Percentiles rank a stretch among this genome's conserved stretches.
These are phyloP conservation scores for Bombycilla garrulus DNA, from an alignment of 2,113 vertebrate genomes.

Conservation along the genomic window DNA sequence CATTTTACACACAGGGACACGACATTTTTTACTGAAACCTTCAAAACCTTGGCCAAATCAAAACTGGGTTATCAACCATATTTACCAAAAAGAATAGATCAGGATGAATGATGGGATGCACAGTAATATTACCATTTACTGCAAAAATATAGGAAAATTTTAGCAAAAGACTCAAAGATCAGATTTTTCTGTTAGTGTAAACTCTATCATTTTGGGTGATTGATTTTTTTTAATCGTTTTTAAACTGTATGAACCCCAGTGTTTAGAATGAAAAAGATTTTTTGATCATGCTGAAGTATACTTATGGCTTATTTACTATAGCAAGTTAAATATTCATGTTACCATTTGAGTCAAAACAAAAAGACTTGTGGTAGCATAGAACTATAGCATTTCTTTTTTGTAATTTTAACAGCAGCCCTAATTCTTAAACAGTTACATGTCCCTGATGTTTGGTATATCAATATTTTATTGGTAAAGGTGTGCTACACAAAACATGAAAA, in stretches of 20 bases:
- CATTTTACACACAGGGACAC: neutral
- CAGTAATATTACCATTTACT: neutral
- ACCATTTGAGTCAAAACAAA: neutral
- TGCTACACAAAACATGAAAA: constrained; percentile 48
- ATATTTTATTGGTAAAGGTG: constrained; percentile 24
- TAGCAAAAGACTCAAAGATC: neutral
- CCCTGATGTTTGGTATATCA: constrained; percentile 1
- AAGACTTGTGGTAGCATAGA: neutral
- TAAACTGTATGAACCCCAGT: neutral
- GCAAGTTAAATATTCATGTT: neutral
- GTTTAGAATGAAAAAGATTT: neutral
- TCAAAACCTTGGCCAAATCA: neutral
- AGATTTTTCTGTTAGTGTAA: neutral
- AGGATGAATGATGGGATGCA: neutral
- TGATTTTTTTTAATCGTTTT: neutral
- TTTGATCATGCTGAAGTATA: neutral
- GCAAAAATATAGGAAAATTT: neutral
- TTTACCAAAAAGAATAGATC: neutral
- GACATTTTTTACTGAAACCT: neutral
- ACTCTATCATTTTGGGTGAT: neutral
- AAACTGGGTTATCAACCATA: neutral
- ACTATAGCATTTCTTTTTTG: neutral
- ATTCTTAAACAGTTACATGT: neutral
- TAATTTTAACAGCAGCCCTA: neutral
- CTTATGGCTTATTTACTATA: neutral